Evolutionary conservation across 2,113 vertebrate species (phyloP), one percentile per base, ranked within the genome.

Genomic region (Sminthopsis crassicaudata): DNA sequence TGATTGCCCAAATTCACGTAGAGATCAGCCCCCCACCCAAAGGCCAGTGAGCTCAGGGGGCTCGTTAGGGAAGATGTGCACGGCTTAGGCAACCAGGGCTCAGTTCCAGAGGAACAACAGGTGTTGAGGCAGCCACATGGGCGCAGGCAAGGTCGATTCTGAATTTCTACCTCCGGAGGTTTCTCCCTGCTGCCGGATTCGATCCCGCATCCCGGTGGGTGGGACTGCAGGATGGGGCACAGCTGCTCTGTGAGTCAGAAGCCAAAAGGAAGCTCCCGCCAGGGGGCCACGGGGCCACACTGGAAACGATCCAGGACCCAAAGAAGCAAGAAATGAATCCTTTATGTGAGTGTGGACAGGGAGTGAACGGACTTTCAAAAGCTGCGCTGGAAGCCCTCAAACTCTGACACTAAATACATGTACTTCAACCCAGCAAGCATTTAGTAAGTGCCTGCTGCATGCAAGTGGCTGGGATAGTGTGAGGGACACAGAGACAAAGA

Each of bases 401-500:
- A 36, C 12, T n/a, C 36, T 16, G 36, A 60, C 36, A 16, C 2
- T 19, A 19, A 16, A n/a, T 22, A 6, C 36, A 16, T 76, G 12
- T 36, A 76, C 1, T n/a, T 3, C 36, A 76, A 76, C 11, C 16
- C 36, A 76, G 36, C 30, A n/a, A 22, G 36, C 67, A 16, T n/a
- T 76, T 16, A n/a, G 67, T n/a, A 36, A 76, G 67, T 3, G 36
- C 12, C 60, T 19, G 16, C 36, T 76, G 36, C 4, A n/a, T n/a
- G 67, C 67, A n/a, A 0, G 4, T n/a, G 4, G 19, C 36, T 22
- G n/a, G 1, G 5, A 19, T 0, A n/a, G 67, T n/a, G 14, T n/a
- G 67, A n/a, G 16, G 36, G 36, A 76, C 19, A n/a, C 30, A 22
- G n/a, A 30, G 12, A 19, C 67, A n/a, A 76, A n/a, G n/a, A 22